Evolutionary conservation across 2,113 vertebrate species (phyloP).

Genomic region (Cnemophilus loriae): DNA sequence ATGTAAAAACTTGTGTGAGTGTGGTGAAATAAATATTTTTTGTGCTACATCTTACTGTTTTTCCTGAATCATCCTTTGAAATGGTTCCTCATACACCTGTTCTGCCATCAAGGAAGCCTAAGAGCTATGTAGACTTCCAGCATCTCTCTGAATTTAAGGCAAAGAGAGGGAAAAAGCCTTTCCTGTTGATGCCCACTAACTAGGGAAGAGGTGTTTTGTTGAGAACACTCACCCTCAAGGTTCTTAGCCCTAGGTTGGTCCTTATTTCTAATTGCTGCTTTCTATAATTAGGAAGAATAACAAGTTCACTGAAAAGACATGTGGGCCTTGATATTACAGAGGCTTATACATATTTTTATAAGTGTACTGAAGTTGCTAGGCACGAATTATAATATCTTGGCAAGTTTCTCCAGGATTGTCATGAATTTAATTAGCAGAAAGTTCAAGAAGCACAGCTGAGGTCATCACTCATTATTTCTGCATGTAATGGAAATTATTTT

Average conservation of each 20-base stretch:
- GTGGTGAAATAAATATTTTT: conserved; percentile 46
- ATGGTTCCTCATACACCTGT: not conserved
- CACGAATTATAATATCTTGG: not conserved
- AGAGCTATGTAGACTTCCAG: not conserved
- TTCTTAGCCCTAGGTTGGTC: not conserved
- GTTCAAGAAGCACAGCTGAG: not conserved
- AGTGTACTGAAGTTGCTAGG: not conserved
- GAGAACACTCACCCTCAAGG: not conserved
- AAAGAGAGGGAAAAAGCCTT: not conserved
- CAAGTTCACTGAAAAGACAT: not conserved
- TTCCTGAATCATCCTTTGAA: not conserved
- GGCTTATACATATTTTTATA: not conserved
- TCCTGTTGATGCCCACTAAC: not conserved
- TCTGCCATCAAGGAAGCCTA: not conserved
- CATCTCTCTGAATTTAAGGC: not conserved
- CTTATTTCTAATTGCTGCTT: not conserved
- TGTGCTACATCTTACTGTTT: not conserved
- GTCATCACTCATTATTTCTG: not conserved
- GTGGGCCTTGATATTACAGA: not conserved
- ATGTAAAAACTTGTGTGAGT: not conserved
- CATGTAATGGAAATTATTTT: not conserved
- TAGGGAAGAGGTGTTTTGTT: not conserved
- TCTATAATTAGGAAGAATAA: not conserved
- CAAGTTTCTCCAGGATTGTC: not conserved
- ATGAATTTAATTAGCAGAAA: not conserved